These are phyloP conservation scores for Scaptomyza cyrtandrae DNA, from an alignment of 2,888 invertebrate species.

Conservation along the genomic window DNA sequence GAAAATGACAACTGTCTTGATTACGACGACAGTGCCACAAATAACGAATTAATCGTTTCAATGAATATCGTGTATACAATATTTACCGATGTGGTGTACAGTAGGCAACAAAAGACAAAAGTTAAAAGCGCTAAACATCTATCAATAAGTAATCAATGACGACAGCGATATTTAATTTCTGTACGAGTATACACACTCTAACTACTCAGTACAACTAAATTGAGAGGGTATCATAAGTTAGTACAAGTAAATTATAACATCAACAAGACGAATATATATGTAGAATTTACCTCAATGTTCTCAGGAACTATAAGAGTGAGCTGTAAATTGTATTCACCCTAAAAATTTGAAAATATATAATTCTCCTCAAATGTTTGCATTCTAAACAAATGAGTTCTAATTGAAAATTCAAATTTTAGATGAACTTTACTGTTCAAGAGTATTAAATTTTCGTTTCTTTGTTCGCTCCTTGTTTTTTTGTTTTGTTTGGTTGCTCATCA, in stretches of 20 bases:
- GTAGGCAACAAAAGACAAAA: constrained; percentile 25
- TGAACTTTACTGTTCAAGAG: neutral
- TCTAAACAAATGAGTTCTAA: too few relatives aligned
- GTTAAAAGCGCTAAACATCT: constrained; percentile 24
- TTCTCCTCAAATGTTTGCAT: too few relatives aligned
- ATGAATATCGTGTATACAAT: constrained; percentile 65
- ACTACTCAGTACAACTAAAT: too few relatives aligned
- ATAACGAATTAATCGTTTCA: constrained; percentile 63
- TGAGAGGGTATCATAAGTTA: too few relatives aligned
- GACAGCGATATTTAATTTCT: neutral
- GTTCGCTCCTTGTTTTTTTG: neutral
- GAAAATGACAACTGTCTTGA: constrained; percentile 39
- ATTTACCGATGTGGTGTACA: constrained; percentile 34
- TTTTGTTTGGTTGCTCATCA: constrained; percentile 39
- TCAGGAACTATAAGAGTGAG: too few relatives aligned
- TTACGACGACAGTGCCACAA: constrained; percentile 35
- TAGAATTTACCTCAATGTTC: too few relatives aligned
- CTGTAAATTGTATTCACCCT: too few relatives aligned
- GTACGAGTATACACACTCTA: too few relatives aligned
- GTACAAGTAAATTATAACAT: too few relatives aligned
- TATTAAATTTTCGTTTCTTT: neutral
- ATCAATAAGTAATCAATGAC: constrained; percentile 62
- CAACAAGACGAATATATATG: too few relatives aligned
- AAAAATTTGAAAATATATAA: too few relatives aligned
- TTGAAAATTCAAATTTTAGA: too few relatives aligned